These are phyloP conservation scores for Lingula anatina DNA, from an alignment of 2,888 invertebrate species.

Conservation along the genomic window DNA sequence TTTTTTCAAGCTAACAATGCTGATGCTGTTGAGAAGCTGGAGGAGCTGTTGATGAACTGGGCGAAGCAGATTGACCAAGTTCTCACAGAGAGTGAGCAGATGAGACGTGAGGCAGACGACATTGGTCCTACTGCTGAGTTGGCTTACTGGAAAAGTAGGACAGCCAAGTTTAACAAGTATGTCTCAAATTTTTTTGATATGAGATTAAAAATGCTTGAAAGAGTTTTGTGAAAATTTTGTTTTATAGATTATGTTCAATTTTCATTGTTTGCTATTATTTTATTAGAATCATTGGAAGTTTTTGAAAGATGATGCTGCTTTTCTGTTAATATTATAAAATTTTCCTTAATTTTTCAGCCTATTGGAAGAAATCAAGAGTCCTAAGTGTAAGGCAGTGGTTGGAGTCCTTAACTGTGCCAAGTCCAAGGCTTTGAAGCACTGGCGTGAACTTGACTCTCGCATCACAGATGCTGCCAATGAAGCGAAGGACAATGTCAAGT, in stretches of 20 bases:
- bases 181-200: too few species aligned
- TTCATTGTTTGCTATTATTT: too few species aligned
- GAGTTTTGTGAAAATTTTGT: too few species aligned
- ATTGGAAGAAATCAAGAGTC: slow-evolving; percentile 51
- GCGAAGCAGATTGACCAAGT: slow-evolving; percentile 53
- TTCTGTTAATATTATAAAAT: too few species aligned
- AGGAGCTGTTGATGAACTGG: slow-evolving; percentile 49
- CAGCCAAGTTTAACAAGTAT: slow-evolving; percentile 76
- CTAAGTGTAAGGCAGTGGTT: slow-evolving; percentile 47
- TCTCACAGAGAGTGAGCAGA: slow-evolving; percentile 52
- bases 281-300: too few species aligned
- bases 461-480: slow-evolving; percentile 94
- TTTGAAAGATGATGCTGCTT: too few species aligned
- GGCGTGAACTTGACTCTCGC: slow-evolving; percentile 66
- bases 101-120: slow-evolving; percentile 52
- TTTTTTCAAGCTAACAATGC: slow-evolving; percentile 50
- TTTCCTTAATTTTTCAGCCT: too few species aligned
- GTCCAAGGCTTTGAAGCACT: slow-evolving; percentile 47
- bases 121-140: slow-evolving; percentile 64
- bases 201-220: too few species aligned
- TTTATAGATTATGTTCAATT: too few species aligned
- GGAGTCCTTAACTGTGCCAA: slow-evolving; percentile 49
- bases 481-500: slow-evolving; percentile 92
- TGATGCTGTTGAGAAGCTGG: slow-evolving; percentile 49
- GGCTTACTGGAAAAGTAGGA: slow-evolving; percentile 83